Base-by-base conservation (phyloP, 2,888 invertebrate genomes). In the Phortica magna region DNA sequence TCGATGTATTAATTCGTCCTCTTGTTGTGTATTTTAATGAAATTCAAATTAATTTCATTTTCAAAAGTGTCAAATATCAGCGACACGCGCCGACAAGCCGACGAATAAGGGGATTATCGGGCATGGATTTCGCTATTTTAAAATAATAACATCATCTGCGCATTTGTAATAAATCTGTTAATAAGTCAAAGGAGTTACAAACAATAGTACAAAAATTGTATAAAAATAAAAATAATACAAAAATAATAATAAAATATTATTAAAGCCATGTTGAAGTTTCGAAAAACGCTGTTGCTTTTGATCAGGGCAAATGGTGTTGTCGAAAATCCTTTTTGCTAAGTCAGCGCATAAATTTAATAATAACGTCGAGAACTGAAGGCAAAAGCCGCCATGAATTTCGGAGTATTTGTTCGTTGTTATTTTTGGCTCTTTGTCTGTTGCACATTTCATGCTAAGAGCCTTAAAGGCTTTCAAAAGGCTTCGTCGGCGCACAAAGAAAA, bases 31-130 rank as follows among this genome's bases (percentile, higher is more conserved):
- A 9, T 53, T 53, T 57, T 55, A 55, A 72, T 57, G 39, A 72
- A 72, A 57, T 72, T 72, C 39, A 57, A 72, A 72, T 42, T 64
- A 57, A 74, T 74, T 55, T 43, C 48, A 74, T 67, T 67, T 67
- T 53, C 10, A 17, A 74, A 67, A 67, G 67, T 74, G 55, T 74
- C 57, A 22, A 53, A 74, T 74, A 57, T 57, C 74, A 67, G n/a
- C 12, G 65, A n/a, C 65, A 65, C 65, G 65, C 14, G 65, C 14
- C n/a, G 48, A 31, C 48, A 14, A 48, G 48, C 3, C 10, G 14
- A 48, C 2, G 48, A 48, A 12, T 12, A 48, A 48, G 2, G 14
- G 48, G 1, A 48, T 48, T 48, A 14, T 48, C 10, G 3, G 48
- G 48, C 2, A 14, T 14, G 48, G 48, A 9, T 14, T 48, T 48